Percentiles rank a stretch among this genome's conserved stretches.
Evolutionary conservation across 1,140 invertebrate genomes (phyloP).

Genomic region (Dendroctonus valens): DNA sequence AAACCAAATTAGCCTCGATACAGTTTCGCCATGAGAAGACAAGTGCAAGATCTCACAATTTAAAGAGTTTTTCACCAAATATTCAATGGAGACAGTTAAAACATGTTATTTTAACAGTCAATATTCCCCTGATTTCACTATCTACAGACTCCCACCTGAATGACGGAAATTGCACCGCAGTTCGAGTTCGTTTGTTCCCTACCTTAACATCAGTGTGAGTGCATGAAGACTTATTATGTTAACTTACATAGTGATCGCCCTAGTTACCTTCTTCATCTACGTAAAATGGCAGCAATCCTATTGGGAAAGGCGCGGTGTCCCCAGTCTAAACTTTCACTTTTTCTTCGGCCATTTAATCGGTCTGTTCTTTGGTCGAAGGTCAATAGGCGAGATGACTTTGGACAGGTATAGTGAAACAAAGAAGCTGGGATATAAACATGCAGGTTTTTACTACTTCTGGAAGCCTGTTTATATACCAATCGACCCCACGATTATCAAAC

Average conservation of each 20-base stretch:
- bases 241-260: not conserved
- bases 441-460: constrained; percentile 17
- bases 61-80: too few relatives aligned
- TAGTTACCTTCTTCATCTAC: not conserved
- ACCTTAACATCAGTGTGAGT: too few relatives aligned
- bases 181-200: too few relatives aligned
- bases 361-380: constrained; percentile 20
- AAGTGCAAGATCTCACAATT: too few relatives aligned
- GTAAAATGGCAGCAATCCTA: constrained; percentile 9
- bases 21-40: too few relatives aligned
- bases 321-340: not conserved
- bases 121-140: too few relatives aligned
- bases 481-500: constrained; percentile 53
- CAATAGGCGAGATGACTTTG: not conserved
- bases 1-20: too few relatives aligned
- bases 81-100: too few relatives aligned
- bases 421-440: not conserved
- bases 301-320: not conserved
- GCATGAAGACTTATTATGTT: too few relatives aligned
- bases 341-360: constrained; percentile 13
- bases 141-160: too few relatives aligned
- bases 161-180: too few relatives aligned
- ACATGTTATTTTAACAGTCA: too few relatives aligned
- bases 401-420: not conserved
- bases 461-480: constrained; percentile 38